A percentile compares a stretch with the other conserved stretches of the same genome.
Evolutionary conservation across 1,140 invertebrate genomes (phyloP).

Genomic region (Trachymyrmex septentrionalis): DNA sequence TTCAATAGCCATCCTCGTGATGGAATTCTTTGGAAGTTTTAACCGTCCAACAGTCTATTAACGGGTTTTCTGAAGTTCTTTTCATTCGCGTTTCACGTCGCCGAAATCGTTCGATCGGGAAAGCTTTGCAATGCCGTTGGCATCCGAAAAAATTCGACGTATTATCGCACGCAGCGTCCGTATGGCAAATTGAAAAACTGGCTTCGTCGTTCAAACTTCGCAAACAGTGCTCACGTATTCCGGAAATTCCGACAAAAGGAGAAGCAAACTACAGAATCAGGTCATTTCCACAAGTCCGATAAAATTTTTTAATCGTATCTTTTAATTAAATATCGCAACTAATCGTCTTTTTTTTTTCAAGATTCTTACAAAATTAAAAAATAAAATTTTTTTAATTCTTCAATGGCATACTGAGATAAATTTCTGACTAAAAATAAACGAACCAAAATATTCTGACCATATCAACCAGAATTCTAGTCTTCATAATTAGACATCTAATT

Average conservation of each 20-base stretch:
- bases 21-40: slow-evolving; percentile 60
- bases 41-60: slow-evolving; percentile 56
- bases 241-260: slow-evolving; percentile 53
- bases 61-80: slow-evolving; percentile 58
- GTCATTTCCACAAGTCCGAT: slow-evolving; percentile 22
- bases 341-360: not conserved
- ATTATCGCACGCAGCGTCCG: slow-evolving; percentile 52
- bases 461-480: no score
- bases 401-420: no score
- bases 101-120: slow-evolving; percentile 49
- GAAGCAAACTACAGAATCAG: slow-evolving; percentile 26
- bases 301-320: slow-evolving; percentile 19
- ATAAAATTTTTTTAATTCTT: not conserved
- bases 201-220: slow-evolving; percentile 47
- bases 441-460: no score
- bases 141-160: slow-evolving; percentile 57
- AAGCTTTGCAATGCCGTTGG: slow-evolving; percentile 56
- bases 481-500: no score
- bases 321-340: slow-evolving; percentile 51
- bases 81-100: slow-evolving; percentile 60
- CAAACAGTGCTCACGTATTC: slow-evolving; percentile 54
- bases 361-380: slow-evolving; percentile 16
- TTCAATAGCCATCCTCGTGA: slow-evolving; percentile 38
- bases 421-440: no score
- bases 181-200: slow-evolving; percentile 63